Percentiles rank a stretch among this genome's conserved stretches.
Evolutionary conservation across 2,888 invertebrate species (phyloP).

Genomic region (Himalopsyche kuldschensis): DNA sequence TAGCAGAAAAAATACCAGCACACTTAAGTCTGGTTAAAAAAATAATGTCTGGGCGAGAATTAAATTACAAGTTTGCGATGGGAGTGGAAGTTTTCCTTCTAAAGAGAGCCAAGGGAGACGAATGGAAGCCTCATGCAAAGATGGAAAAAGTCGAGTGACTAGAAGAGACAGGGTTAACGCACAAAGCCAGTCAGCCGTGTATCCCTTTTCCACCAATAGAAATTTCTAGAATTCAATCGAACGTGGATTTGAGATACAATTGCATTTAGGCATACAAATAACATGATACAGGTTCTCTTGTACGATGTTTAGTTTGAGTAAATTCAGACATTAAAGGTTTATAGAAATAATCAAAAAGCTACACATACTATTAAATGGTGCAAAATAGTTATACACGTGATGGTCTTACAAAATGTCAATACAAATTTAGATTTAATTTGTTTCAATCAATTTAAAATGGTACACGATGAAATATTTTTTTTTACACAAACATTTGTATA

Average conservation of each 20-base stretch:
- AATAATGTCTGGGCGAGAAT: not conserved
- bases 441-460: too few species aligned
- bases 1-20: not conserved
- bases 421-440: too few species aligned
- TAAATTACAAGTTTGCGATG: not conserved
- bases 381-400: too few species aligned
- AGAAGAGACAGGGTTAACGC: not conserved
- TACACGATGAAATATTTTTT: too few species aligned
- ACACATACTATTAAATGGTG: too few species aligned
- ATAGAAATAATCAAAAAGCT: too few species aligned
- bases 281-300: not conserved
- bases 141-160: not conserved
- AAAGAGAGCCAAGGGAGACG: not conserved
- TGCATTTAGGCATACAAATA: not conserved
- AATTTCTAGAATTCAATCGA: not conserved
- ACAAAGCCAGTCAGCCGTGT: not conserved
- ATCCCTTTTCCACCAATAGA: not conserved
- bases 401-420: too few species aligned
- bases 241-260: not conserved
- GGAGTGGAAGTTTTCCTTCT: not conserved
- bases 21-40: not conserved
- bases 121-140: not conserved
- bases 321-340: not conserved
- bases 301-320: not conserved
- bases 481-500: too few species aligned